Base-by-base conservation (phyloP, 1,140 invertebrate species). In the Yoshiicerus persimilis region DNA sequence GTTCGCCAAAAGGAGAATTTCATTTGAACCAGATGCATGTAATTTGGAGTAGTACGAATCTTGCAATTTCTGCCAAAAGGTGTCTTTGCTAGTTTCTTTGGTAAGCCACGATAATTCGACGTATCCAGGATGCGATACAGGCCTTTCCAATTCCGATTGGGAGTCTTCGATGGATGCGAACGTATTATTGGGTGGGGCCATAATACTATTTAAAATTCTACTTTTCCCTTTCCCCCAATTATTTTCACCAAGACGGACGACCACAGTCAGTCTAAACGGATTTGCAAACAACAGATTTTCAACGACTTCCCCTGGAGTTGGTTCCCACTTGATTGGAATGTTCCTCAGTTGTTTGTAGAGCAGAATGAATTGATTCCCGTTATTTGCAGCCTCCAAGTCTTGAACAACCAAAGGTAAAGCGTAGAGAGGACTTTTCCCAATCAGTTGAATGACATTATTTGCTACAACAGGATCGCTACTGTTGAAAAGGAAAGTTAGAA, bases 1-100 rank as follows among this genome's bases (percentile, higher is more conserved):
- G 77, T 87, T 87, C 0, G 86, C 86, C 16, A 87, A 36, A 34
- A 87, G 86, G 0, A 87, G 8, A 23, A 87, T 13, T 30, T 87
- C 64, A 8, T 56, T 56, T 10, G n/a, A n/a, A 10, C 32, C 23
- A 6, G 84, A 20, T 34, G 75, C 20, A 80, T 80, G 32, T 20
- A 38, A 36, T 32, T 87, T 38, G 4, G 9, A 16, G 20, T 87
- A 86, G 30, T 70, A 38, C 23, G 41, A 16, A 32, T 86, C 56
- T 0, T 34, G 1, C 4, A 66, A 25, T 39, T 70, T 66, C 5
- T 30, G 23, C 62, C 66, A 87, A n/a, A 87, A 30, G 1, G 32
- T 36, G n/a, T 36, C n/a, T 13, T 41, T 80, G 30, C 32, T 20
- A 34, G 86, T 75, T 47, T 34, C 16, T 47, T 87, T 56, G 13